Evolutionary conservation across 2,888 invertebrate genomes (phyloP).

Genomic region (Acanthacorydalis orientalis): DNA sequence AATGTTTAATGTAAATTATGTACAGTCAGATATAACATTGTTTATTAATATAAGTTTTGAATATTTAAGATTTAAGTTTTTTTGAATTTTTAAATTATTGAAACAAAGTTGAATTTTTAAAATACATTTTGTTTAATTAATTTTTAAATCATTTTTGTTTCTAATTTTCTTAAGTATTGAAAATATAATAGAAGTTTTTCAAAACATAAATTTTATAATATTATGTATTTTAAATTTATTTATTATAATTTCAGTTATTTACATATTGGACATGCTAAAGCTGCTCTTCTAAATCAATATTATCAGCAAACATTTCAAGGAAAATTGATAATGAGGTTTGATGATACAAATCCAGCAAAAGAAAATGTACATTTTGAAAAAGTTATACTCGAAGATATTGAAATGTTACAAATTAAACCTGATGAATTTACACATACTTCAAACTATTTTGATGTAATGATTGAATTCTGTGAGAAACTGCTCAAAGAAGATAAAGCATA

Average conservation of each 20-base stretch:
- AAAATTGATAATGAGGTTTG: slow-evolving; percentile 93
- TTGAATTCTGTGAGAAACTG: slow-evolving; percentile 73
- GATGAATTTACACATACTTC: slow-evolving; percentile 91
- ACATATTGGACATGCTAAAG: slow-evolving; percentile 98
- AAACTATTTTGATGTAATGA: slow-evolving; percentile 87
- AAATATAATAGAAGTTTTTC: too few species aligned
- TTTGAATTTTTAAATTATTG: too few species aligned
- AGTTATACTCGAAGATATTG: slow-evolving; percentile 88
- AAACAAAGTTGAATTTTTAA: too few species aligned
- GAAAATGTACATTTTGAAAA: slow-evolving; percentile 95
- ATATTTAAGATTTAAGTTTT: too few species aligned
- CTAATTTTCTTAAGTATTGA: too few species aligned
- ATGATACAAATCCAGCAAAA: slow-evolving; percentile 99
- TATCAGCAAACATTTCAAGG: slow-evolving; percentile 88
- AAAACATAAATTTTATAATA: too few species aligned
- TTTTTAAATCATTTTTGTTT: too few species aligned
- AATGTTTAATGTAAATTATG: too few species aligned
- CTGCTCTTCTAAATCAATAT: slow-evolving; percentile 93
- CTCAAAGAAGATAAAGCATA: slow-evolving; percentile 83
- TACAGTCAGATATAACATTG: too few species aligned
- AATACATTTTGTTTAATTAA: too few species aligned
- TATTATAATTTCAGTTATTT: slow-evolving; percentile 42
- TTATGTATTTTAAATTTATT: slow-evolving; percentile 30
- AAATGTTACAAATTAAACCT: slow-evolving; percentile 79
- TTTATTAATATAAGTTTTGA: too few species aligned